Conservation (phyloP, 2,797 vertebrate species). For the Hafferia zeledoni region DNA sequence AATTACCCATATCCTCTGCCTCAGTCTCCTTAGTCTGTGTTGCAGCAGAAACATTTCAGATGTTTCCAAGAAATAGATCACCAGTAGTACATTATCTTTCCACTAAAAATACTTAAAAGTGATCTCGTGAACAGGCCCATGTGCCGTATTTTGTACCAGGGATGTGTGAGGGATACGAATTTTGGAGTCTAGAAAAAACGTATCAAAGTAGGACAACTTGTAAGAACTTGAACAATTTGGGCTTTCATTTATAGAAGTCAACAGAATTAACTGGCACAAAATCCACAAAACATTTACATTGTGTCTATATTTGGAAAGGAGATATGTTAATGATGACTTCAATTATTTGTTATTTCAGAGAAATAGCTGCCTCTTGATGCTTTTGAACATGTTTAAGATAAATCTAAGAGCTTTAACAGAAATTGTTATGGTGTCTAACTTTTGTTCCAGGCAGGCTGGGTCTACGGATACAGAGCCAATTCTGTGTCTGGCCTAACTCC, state of each 20-base stretch:
- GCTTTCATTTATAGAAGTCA: neutral
- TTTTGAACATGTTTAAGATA: neutral
- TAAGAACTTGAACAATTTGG: neutral
- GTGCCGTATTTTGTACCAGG: neutral
- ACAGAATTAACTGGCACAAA: neutral
- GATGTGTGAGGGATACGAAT: neutral
- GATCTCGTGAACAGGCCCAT: neutral
- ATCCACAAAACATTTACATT: neutral
- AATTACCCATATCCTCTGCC: neutral
- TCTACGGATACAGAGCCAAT: neutral
- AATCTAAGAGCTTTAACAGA: slow-evolving; percentile 34
- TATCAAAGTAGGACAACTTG: neutral
- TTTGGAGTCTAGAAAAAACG: neutral
- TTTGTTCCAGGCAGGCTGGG: neutral
- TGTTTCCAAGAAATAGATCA: neutral
- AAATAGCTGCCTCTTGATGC: neutral
- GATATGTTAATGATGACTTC: neutral
- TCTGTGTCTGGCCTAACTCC: neutral
- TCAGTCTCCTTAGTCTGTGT: neutral
- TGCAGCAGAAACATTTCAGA: neutral
- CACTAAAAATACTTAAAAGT: neutral
- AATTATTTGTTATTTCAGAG: slow-evolving; percentile 9
- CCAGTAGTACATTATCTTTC: neutral
- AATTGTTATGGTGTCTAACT: neutral
- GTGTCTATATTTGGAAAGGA: neutral